Base-by-base conservation (phyloP, 1,140 invertebrate species). In the Papilio aristodemus region DNA sequence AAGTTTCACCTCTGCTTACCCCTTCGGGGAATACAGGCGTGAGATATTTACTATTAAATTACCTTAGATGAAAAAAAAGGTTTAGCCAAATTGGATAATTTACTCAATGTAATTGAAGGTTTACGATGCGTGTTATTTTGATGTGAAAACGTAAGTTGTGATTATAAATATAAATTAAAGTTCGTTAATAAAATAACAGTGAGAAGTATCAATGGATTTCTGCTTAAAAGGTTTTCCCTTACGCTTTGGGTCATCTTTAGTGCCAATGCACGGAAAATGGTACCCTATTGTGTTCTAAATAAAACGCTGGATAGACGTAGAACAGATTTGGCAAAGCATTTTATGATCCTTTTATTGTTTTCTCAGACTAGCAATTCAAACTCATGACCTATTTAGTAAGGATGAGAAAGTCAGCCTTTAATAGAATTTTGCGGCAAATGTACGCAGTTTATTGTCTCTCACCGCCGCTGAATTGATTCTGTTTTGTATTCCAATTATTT, bases 221-320 rank as follows among this genome's bases (percentile, higher is more conserved):
- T 37, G 43, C 8, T 19, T 57, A 39, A 67, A 59, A 60, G 66
- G 69, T 72, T 68, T 10, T 58, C 50, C 59, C 69, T 66, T 76
- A 36, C 71, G 32, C 41, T 36, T 74, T 81, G 60, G 5, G 13
- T 5, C 58, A 54, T 14, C 22, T 25, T 71, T 43, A 17, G 13
- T 37, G 36, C 14, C 9, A 62, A 17, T 37, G 13, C 43, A 66
- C 41, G 32, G 69, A 71, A 73, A 67, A 58, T 59, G 73, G 71
- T 72, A 78, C 73, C 74, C 73, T 74, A 79, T 75, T 79, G 75
- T 80, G 67, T 46, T 73, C 39, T 38, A 50, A 66, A 72, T 66
- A 71, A 71, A 79, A 75, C 75, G 74, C 67, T 63, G 75, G 77
- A 85, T 81, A 79, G 70, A 69, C 74, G 69, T 63, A 68, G 73